phyloP scores from a whole-genome alignment of 1,140 invertebrate species.

The Hetaerina americana region DNA sequence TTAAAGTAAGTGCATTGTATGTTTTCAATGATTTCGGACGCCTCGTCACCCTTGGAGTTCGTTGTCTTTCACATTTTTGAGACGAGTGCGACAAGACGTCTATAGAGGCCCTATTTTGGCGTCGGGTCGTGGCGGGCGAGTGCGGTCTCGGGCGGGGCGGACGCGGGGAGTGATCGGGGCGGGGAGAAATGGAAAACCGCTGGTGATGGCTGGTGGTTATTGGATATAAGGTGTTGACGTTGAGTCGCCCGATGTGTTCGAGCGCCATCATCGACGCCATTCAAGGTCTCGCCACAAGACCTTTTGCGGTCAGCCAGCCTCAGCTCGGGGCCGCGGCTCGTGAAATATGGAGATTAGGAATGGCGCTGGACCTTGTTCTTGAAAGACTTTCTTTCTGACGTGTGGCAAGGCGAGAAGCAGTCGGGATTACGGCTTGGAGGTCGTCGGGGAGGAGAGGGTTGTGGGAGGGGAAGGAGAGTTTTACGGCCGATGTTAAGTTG shows the following conservation, averaged over 20 bases:
- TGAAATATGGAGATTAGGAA: background rate
- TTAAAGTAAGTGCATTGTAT: no score
- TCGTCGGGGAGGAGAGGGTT: background rate
- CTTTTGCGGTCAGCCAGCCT: no score
- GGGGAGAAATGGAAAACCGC: background rate
- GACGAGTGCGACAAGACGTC: no score
- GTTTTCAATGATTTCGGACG: no score
- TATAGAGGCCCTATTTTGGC: no score
- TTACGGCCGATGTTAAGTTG: background rate
- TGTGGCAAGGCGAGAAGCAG: background rate
- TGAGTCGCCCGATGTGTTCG: background rate
- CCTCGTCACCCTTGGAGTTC: no score
- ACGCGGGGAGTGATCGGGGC: no score
- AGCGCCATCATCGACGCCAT: background rate
- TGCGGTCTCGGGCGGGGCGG: no score
- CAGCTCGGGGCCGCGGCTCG: background rate
- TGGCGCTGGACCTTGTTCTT: background rate
- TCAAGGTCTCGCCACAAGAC: background rate
- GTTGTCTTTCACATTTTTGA: no score
- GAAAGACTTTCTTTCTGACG: background rate
- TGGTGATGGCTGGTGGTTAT: background rate
- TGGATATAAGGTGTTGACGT: background rate
- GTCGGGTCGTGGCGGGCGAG: no score
- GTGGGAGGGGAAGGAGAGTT: background rate
- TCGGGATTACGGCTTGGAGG: background rate